Evolutionary conservation across 2,113 vertebrate species (phyloP).

Genomic region (Oreochromis aureus): DNA sequence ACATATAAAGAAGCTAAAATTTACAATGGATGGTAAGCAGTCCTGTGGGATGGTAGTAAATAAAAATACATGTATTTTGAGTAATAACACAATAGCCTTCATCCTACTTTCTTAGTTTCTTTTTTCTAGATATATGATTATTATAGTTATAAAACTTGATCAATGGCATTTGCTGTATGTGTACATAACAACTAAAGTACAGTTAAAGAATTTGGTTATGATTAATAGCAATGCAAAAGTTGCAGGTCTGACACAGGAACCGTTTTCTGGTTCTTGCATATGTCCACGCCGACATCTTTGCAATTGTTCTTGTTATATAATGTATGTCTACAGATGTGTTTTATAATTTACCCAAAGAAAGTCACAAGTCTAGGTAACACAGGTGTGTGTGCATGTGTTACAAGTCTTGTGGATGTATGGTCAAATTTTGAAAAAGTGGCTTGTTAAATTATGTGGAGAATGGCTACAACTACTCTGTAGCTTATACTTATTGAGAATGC

Average conservation of each 20-base stretch:
- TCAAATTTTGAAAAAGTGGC: background rate
- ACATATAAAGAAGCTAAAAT: background rate
- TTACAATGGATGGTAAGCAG: background rate
- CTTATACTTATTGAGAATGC: background rate
- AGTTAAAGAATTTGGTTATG: background rate
- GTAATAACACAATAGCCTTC: background rate
- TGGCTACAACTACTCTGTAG: background rate
- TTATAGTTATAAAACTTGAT: background rate
- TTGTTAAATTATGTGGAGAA: background rate
- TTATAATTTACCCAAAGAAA: background rate
- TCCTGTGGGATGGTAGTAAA: background rate
- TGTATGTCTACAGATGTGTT: background rate
- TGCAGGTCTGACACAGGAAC: background rate
- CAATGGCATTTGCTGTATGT: background rate
- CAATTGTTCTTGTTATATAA: background rate
- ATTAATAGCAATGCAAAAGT: background rate
- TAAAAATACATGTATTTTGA: background rate
- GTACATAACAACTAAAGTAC: background rate
- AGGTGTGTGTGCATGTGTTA: background rate
- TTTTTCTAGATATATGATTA: background rate
- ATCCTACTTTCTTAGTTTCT: background rate
- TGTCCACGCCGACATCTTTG: background rate
- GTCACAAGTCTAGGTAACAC: background rate
- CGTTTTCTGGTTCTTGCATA: background rate
- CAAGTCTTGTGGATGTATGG: background rate